Evolutionary conservation across 2,797 vertebrate genomes (phyloP).

Genomic region (Sardinella longiceps): DNA sequence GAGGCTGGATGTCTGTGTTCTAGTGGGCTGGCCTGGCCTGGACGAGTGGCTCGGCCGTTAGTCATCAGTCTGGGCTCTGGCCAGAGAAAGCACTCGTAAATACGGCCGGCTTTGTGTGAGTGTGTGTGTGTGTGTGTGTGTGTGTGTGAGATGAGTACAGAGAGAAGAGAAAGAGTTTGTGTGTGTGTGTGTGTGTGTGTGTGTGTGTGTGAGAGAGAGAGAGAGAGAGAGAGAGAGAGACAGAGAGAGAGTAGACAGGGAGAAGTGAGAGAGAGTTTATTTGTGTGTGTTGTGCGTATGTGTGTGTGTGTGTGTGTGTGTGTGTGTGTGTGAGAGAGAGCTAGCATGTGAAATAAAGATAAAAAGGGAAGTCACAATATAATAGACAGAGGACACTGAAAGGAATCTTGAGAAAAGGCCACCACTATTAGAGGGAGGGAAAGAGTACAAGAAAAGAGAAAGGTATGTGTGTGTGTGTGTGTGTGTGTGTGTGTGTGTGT

Average conservation of each 20-base stretch:
- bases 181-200: neutral
- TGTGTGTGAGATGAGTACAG: neutral
- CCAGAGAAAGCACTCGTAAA: constrained; percentile 40
- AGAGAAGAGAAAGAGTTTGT: neutral
- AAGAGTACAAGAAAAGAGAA: too few relatives aligned
- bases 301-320: too few relatives aligned
- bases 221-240: neutral
- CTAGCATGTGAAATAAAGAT: neutral
- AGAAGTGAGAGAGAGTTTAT: neutral
- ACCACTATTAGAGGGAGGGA: too few relatives aligned
- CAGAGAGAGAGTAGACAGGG: neutral
- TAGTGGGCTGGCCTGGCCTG: neutral
- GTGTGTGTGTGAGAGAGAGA: neutral
- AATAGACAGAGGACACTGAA: neutral
- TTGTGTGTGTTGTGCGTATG: too few relatives aligned
- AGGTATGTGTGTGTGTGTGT: too few relatives aligned
- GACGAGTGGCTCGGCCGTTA: neutral
- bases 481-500: too few relatives aligned
- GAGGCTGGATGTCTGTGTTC: constrained; percentile 11
- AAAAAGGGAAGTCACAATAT: neutral
- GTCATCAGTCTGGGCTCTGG: constrained; percentile 24
- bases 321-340: neutral
- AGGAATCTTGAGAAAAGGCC: too few relatives aligned
- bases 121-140: neutral
- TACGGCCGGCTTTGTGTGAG: constrained; percentile 22